Conservation (phyloP, 2,797 vertebrate genomes). For the Huso huso region DNA sequence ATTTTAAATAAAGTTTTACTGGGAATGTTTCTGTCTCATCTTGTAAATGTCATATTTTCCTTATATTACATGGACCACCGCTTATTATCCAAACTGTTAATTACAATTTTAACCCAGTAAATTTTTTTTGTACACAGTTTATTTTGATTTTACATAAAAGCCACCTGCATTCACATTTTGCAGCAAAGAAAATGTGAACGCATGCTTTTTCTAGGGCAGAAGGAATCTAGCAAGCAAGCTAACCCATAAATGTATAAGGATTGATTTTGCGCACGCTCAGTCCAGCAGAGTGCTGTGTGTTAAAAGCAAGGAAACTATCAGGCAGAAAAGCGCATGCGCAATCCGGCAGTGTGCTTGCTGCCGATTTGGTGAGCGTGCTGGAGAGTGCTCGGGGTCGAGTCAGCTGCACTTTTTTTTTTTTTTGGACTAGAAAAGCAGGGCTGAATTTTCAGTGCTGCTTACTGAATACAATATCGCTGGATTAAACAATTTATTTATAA, state of each 20-base stretch:
- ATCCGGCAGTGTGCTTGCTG: conserved; percentile 19
- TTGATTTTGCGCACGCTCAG: conserved; percentile 10
- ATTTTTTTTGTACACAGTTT: background rate
- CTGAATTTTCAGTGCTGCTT: conserved; percentile 16
- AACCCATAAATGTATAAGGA: conserved; percentile 16
- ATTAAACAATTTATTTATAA: conserved; percentile 1
- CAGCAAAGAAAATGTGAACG: conserved; percentile 15
- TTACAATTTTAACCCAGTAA: no score
- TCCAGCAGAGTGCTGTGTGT: background rate
- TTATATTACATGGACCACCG: no score
- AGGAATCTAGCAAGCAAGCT: conserved; percentile 6
- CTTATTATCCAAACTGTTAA: background rate
- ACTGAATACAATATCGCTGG: conserved; percentile 4
- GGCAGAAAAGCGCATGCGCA: conserved; percentile 32
- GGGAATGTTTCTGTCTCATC: no score
- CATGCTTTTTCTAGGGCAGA: conserved; percentile 25
- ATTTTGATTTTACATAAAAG: background rate
- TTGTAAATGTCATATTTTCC: no score
- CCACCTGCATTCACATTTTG: background rate
- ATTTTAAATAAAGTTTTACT: no score
- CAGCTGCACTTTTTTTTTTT: conserved; percentile 17
- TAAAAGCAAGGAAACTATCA: no score
- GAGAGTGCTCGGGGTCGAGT: conserved; percentile 12
- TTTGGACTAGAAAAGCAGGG: conserved; percentile 5
- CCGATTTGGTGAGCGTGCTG: conserved; percentile 5